phyloP scores from a whole-genome alignment of 2,113 vertebrate species.

The Ondatra zibethicus region DNA sequence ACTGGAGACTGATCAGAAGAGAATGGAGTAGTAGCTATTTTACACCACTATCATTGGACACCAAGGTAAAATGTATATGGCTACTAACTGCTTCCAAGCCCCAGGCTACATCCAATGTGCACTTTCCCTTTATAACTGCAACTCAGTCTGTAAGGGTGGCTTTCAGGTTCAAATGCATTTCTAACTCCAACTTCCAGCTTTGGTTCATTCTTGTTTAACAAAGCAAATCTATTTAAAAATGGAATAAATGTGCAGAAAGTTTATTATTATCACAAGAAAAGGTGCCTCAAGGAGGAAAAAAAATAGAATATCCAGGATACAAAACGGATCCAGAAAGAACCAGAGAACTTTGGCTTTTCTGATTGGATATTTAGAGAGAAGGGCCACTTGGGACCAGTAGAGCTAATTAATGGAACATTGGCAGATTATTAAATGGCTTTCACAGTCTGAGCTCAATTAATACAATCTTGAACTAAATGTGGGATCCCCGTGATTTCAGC shows the following conservation, averaged over 20 bases:
- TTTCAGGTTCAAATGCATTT: not conserved
- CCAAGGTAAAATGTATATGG: not conserved
- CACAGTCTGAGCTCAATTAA: constrained; percentile 10
- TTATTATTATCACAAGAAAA: not conserved
- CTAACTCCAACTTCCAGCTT: not conserved
- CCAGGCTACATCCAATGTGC: not conserved
- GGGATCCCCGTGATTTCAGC: not conserved
- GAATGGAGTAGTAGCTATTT: not conserved
- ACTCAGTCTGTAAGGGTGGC: not conserved
- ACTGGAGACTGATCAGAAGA: not conserved
- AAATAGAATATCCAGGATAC: not conserved
- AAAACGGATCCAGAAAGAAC: not conserved
- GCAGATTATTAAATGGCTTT: constrained; percentile 15
- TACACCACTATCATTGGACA: not conserved
- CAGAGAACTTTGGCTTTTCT: not conserved
- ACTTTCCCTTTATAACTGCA: not conserved
- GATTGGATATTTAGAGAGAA: not conserved
- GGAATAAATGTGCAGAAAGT: not conserved
- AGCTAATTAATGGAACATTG: not conserved
- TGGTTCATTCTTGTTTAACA: not conserved
- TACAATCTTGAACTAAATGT: not conserved
- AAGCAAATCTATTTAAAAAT: not conserved
- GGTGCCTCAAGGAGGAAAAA: not conserved
- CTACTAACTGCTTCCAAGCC: not conserved
- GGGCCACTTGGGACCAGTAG: not conserved